Evolutionary conservation across 1,140 invertebrate species (phyloP), one percentile per base, ranked within the genome.

Genomic region (Pseudomyrmex sp.): DNA sequence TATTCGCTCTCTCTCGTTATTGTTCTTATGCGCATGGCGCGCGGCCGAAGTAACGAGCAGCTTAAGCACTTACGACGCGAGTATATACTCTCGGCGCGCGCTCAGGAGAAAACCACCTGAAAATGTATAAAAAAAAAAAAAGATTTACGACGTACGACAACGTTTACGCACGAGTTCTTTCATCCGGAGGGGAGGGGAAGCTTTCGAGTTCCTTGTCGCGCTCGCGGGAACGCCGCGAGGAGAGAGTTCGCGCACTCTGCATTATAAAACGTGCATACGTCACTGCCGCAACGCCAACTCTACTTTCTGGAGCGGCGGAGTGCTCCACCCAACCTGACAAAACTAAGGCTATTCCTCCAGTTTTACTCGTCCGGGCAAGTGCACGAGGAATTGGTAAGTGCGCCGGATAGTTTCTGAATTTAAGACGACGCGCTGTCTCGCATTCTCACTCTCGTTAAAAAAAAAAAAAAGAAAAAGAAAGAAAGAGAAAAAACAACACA

Each of bases 241-340:
- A 44, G n/a, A 46, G 50, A 59, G 76, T 72, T 80, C 54, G 76
- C 76, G 76, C 72, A 80, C 54, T 80, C 66, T 80, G 76, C 76
- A 80, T 80, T 80, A 80, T 80, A 80, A 80, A 80, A 80, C 76
- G 66, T 66, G 76, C 76, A 80, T 80, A 80, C 76, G 76, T 80
- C 76, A 80, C 76, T 80, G 76, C 66, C 76, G 76, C n/a, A 50
- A 80, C 76, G 76, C 66, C 76, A 59, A 56, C 76, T 72, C 76
- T 70, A 72, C 66, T 72, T 80, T 80, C 23, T 7, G 35, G 35
- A 35, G 52, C 65, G 66, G 20, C 35, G 54, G 66, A 80, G 65
- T 61, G 35, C 35, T 72, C 56, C 76, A 70, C 44, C 76, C 76
- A 59, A 59, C 76, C 76, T 80, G 76, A 72, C 76, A 80, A 80